phyloP scores from a whole-genome alignment of 37 sponge, comb jelly and placozoan genomes.

The Aplysina aerophoba region DNA sequence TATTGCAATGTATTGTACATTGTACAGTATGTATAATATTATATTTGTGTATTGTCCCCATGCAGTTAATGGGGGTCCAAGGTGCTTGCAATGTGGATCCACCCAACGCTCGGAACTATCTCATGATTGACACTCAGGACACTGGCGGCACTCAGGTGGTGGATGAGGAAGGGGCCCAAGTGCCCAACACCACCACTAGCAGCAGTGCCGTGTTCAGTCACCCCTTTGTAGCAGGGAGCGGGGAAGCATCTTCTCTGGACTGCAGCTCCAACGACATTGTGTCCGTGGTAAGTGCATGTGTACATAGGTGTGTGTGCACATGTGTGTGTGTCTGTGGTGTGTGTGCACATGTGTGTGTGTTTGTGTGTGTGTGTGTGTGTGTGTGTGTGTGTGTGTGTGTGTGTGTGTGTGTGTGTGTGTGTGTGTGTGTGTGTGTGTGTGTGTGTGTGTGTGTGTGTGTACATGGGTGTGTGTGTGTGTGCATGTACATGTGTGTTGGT shows the following conservation, averaged over 20 bases:
- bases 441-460: background rate
- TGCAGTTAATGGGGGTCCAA: background rate
- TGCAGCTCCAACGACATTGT: background rate
- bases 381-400: background rate
- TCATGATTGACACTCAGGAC: background rate
- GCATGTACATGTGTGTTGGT: no score
- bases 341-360: background rate
- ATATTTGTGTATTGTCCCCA: background rate
- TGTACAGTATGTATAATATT: no score
- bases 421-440: background rate
- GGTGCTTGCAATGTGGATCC: background rate
- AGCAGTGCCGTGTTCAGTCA: background rate
- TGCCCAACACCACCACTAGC: background rate
- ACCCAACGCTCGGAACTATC: constrained; percentile 10
- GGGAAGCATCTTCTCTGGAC: background rate
- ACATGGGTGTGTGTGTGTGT: no score
- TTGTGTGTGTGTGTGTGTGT: background rate
- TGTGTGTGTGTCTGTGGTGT: background rate
- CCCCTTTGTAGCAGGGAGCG: background rate
- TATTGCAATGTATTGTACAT: background rate
- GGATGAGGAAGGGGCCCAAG: background rate
- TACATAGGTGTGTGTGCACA: background rate
- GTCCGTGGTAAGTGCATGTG: constrained; percentile 9
- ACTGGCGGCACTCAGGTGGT: background rate
- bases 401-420: constrained; percentile 24